Evolutionary conservation across 2,888 invertebrate genomes (phyloP), one percentile per base, ranked within the genome.

Genomic region (Abrostola tripartita): DNA sequence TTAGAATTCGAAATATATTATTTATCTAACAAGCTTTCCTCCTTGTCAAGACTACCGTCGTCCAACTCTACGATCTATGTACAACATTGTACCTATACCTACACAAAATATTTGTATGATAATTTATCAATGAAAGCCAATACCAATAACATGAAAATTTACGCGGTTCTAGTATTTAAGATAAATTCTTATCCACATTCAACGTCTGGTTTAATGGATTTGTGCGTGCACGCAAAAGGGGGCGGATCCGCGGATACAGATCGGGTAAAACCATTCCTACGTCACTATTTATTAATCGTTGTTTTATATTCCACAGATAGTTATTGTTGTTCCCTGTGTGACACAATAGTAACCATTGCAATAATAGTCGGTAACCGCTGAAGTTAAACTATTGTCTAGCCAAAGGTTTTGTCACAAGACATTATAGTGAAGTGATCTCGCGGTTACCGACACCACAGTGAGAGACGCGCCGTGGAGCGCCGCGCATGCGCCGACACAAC

Each of bases 391-490:
- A 75, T 74, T 75, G 77, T 75, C 69, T 74, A 66, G 69, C 57
- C 52, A 60, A 74, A 69, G 71, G 78, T 76, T 76, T 67, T 74
- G 80, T 78, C 74, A 81, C 67, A 68, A 71, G 68, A 69, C 71
- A 65, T 73, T 68, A 69, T 52, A 71, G 71, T 78, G 79, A 76
- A 77, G 81, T 83, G 85, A 87, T 87, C 89, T 88, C 77, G 79
- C 74, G 60, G 78, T 71, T 70, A 65, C 75, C 61, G 73, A 65
- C 63, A 70, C 69, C 78, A 79, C 88, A 92, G 92, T 92, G 83
- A 91, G 87, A 90, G 87, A 85, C 88, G 90, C 87, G 91, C 88
- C 79, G 85, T 83, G 82, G 88, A 89, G 90, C 90, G 90, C 88
- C 83, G 89, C 90, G 92, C 92, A 86, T 92, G 93, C 92, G 90